Conservation (phyloP, 2,113 vertebrate species). For the Narcine bancroftii region DNA sequence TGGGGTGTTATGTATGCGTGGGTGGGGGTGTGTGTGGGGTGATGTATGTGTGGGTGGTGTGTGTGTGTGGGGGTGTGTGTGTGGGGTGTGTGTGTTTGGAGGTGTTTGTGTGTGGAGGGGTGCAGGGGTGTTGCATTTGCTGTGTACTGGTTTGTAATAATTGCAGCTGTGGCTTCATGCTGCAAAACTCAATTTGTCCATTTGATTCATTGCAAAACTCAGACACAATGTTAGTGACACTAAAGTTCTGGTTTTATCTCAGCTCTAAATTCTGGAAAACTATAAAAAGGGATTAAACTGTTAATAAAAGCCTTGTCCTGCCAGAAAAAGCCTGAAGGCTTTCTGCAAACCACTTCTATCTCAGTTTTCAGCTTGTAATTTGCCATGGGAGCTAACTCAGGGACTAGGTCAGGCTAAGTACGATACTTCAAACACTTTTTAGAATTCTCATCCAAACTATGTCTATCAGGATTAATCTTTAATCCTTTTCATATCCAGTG, state of each 20-base stretch:
- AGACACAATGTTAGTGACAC: neutral
- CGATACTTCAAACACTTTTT: neutral
- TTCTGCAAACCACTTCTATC: neutral
- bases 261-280: neutral
- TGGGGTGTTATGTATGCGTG: no score
- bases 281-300: neutral
- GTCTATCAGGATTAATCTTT: no score
- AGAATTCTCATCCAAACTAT: neutral
- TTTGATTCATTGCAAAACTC: neutral
- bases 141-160: neutral
- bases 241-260: neutral
- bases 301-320: neutral
- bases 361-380: neutral
- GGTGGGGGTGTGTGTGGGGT: no score
- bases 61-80: no score
- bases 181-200: neutral
- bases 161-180: neutral
- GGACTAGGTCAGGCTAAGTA: neutral
- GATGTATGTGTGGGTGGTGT: no score
- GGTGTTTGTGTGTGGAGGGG: no score
- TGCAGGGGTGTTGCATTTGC: no score
- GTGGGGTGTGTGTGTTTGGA: no score
- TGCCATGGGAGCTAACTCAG: neutral
- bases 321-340: neutral
- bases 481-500: no score